Evolutionary conservation across 2,888 invertebrate genomes (phyloP).

Genomic region (Hipparchia semele): DNA sequence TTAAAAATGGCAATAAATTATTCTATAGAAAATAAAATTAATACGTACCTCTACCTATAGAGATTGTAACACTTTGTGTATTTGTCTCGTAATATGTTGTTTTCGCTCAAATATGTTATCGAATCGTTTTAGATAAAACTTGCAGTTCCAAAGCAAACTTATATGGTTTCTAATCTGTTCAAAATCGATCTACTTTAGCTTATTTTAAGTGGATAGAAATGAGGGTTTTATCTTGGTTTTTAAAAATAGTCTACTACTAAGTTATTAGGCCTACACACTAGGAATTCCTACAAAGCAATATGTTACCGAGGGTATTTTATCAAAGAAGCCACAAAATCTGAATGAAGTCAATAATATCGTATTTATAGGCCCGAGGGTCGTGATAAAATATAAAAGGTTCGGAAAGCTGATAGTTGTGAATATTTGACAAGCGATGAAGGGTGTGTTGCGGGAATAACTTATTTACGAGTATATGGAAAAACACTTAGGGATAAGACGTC

Average conservation of each 20-base stretch:
- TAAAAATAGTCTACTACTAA: background rate
- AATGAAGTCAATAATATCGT: conserved; percentile 12
- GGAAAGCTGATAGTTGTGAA: conserved; percentile 27
- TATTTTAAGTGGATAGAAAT: background rate
- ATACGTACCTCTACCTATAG: too few species aligned
- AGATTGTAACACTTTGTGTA: background rate
- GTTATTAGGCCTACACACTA: background rate
- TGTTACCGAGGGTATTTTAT: background rate
- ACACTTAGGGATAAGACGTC: background rate
- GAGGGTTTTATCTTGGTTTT: too few species aligned
- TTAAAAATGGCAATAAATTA: too few species aligned
- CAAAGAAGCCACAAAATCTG: conserved; percentile 7
- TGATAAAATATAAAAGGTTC: conserved; percentile 27
- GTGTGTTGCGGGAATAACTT: background rate
- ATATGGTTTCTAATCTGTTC: background rate
- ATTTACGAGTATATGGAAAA: background rate
- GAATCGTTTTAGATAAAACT: too few species aligned
- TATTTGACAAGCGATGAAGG: conserved; percentile 22
- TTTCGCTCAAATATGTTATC: too few species aligned
- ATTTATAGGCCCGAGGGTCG: conserved; percentile 17
- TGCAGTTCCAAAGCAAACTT: too few species aligned
- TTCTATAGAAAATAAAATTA: too few species aligned
- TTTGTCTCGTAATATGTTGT: background rate
- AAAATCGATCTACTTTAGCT: background rate
- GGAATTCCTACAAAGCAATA: background rate